Base-by-base conservation (phyloP, 2,113 vertebrate genomes). In the Romanogobio albipinnatus region DNA sequence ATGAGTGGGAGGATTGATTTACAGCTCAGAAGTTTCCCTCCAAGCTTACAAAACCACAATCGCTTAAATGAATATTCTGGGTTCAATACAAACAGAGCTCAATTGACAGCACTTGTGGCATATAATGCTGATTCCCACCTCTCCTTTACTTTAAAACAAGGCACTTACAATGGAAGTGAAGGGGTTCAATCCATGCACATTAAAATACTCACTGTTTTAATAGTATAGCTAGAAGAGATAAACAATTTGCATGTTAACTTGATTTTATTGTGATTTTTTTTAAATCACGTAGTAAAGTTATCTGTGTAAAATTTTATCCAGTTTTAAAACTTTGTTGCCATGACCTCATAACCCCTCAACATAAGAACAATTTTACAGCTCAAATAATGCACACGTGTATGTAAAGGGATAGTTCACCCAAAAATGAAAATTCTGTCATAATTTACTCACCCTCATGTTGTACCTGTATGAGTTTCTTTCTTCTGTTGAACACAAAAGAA, bases 41-140 rank as follows among this genome's bases (percentile, higher is more conserved):
- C 58, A 45, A 79, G 3, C 39, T 81, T 81, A 47, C 26, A n/a
- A 66, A 66, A 66, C n/a, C 15, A 11, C 43, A 81, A 45, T 33
- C 19, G 24, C 78, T 81, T 66, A 49, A 76, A 53, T 43, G 43
- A 33, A 29, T 33, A 33, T 53, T 76, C 6, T 53, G 29, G 15
- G 49, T 76, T 76, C 15, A 53, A 33, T 17, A 47, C 71, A 47
- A 62, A 62, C 13, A 26, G 59, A 14, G 70, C n/a, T 26, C 70
- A 74, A 26, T 13, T 74, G 70, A 49, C 70, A 39, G 53, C 19
- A 36, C 75, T 56, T 22, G 49, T 58, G 51, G 10, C 51, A 70
- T 22, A 59, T 22, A 73, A 58, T 73, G 3, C 14, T 68, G 6
- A 70, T 47, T 59, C 11, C 22, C 5, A 14, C 22, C 10, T 47